phyloP scores from a whole-genome alignment of 2,888 invertebrate genomes.

The Aspidiotus rigidus region DNA sequence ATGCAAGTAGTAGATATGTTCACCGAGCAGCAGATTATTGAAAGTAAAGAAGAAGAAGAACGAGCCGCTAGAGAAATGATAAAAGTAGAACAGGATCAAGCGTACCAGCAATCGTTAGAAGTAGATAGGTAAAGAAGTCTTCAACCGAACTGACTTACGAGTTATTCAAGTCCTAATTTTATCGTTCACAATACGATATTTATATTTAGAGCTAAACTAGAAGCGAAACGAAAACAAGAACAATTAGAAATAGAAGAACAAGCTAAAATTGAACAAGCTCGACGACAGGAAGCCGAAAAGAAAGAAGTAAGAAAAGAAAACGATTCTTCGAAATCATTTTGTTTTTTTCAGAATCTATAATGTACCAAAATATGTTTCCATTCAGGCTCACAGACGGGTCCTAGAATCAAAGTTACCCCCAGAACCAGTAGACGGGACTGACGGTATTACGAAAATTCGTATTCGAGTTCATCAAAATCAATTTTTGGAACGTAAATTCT shows the following conservation, averaged over 20 bases:
- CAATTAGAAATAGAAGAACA: slow-evolving; percentile 61
- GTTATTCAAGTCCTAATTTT: no score
- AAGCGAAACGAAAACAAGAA: slow-evolving; percentile 68
- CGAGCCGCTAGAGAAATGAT: slow-evolving; percentile 79
- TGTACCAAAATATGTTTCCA: slow-evolving; percentile 22
- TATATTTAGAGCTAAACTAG: slow-evolving; percentile 67
- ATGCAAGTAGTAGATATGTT: slow-evolving; percentile 72
- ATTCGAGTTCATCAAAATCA: slow-evolving; percentile 72
- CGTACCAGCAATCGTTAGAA: slow-evolving; percentile 80
- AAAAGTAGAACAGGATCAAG: slow-evolving; percentile 87
- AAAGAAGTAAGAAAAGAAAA: slow-evolving; percentile 53
- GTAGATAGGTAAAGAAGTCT: slow-evolving; percentile 58
- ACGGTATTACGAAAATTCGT: slow-evolving; percentile 62
- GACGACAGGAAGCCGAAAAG: slow-evolving; percentile 60
- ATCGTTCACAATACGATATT: no score
- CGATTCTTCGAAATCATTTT: neutral
- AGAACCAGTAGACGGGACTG: slow-evolving; percentile 55
- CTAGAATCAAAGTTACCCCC: slow-evolving; percentile 61
- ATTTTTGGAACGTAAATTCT: slow-evolving; percentile 69
- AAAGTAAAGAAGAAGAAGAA: slow-evolving; percentile 77
- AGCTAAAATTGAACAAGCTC: slow-evolving; percentile 64
- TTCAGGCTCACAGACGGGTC: slow-evolving; percentile 48
- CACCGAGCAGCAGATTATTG: slow-evolving; percentile 63
- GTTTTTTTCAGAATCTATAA: slow-evolving; percentile 7
- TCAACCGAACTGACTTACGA: neutral